Evolutionary conservation across 2,888 invertebrate species (phyloP), one percentile per base, ranked within the genome.

Genomic region (Athetis lepigone): DNA sequence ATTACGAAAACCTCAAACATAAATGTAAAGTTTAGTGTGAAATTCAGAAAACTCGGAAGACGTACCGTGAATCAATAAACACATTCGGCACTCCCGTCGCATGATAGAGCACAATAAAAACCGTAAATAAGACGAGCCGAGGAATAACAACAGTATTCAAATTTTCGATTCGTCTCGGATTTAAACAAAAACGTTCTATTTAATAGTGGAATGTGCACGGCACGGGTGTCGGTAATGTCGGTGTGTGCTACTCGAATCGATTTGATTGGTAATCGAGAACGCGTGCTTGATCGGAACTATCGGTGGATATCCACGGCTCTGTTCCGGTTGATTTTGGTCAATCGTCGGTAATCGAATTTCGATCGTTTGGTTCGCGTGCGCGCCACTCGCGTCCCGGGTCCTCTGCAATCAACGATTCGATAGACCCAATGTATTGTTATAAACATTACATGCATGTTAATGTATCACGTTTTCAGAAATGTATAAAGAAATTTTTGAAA

Each of bases 171-270:
- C 88, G 94, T 82, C 84, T 87, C 94, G 91, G 93, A 90, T 94
- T 95, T 92, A 95, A 94, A 94, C 93, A 92, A 93, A 92, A 95
- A 93, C 94, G 92, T 90, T 93, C 91, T 92, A 92, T 93, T 94
- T 93, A 92, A 92, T 92, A 93, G 90, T 90, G 87, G 89, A 88
- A 88, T 90, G 84, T 86, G 86, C 84, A 82, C 82, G 89, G 90
- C 90, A 91, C 91, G 91, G 85, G 91, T 88, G 82, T 84, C 68
- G 76, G 77, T 82, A 80, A 82, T 79, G 79, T 79, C 77, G 74
- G 78, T 82, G 74, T 88, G 77, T 84, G 89, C 88, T 80, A 83
- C 84, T 89, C 90, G 84, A 92, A 92, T 93, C 90, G 90, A 92
- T 92, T 93, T 89, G 85, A 83, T 83, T 88, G 85, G 88, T 85